A percentile compares a stretch with the other conserved stretches of the same genome.
phyloP scores from a whole-genome alignment of 1,140 invertebrate genomes.

The Panagrolaimus sp. region DNA sequence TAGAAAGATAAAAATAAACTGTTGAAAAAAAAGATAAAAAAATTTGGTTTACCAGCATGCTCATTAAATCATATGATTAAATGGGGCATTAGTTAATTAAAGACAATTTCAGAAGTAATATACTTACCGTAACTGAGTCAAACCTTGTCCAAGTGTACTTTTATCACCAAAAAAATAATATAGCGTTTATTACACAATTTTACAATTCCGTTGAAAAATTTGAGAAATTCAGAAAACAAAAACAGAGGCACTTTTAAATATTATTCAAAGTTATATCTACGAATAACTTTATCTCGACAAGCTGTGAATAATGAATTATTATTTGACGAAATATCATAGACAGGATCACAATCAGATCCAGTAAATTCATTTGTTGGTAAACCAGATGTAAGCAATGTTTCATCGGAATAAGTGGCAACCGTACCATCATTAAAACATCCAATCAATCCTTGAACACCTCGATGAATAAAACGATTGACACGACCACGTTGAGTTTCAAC shows the following conservation, averaged over 20 bases:
- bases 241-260: neutral
- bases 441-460: slow-evolving; percentile 41
- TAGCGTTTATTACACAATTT: too few species aligned
- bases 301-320: slow-evolving; percentile 57
- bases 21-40: too few species aligned
- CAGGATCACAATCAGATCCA: slow-evolving; percentile 68
- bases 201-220: too few species aligned
- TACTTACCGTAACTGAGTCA: too few species aligned
- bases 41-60: too few species aligned
- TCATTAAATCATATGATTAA: too few species aligned
- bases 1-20: too few species aligned
- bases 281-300: slow-evolving; percentile 60
- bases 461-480: neutral
- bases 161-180: too few species aligned
- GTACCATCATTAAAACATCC: slow-evolving; percentile 59
- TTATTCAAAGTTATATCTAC: slow-evolving; percentile 55
- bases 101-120: too few species aligned
- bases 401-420: slow-evolving; percentile 66
- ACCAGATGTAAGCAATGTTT: slow-evolving; percentile 62
- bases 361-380: slow-evolving; percentile 63
- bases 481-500: neutral
- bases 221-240: too few species aligned
- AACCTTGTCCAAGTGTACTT: too few species aligned
- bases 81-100: too few species aligned
- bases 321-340: slow-evolving; percentile 59